Base-by-base conservation (phyloP, 2,888 invertebrate genomes). In the Dryomyza anilis region DNA sequence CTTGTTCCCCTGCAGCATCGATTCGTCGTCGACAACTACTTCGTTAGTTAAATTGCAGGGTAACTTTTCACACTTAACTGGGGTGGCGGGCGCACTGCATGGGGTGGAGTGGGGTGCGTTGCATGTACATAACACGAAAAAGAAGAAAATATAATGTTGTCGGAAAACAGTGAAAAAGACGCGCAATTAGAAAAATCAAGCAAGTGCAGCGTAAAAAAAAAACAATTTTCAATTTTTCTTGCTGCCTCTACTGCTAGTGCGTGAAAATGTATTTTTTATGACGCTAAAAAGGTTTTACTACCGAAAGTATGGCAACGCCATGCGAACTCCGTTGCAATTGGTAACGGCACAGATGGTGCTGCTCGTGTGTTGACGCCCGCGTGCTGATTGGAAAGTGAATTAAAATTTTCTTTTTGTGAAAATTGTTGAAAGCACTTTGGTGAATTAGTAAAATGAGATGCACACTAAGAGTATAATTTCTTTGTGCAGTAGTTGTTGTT, bases 21-120 rank as follows among this genome's bases (percentile, higher is more conserved):
- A n/a, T n/a, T 43, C 16, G 6, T 19, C 10, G 43, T 19, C 43
- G n/a, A 7, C 7, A 19, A 19, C 14, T 25, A n/a, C 50, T 50
- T 50, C 50, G 50, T 50, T 50, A 50, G 50, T 25, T 25, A 21
- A 50, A 50, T 50, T 50, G 50, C 25, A 27, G 50, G 23, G 14
- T 50, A 25, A 50, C 50, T 50, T 50, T 50, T 50, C 50, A 25
- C 50, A 50, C 50, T 50, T 50, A n/a, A 16, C 7, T 43, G 7
- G n/a, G n/a, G n/a, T n/a, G n/a, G n/a, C n/a, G n/a, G 19, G n/a
- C 16, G 16, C n/a, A 16, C 39, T 43, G 4, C 3, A n/a, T n/a
- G 16, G 16, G 2, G 16, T 43, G 5, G n/a, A 7, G 8, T n/a
- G 43, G 43, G 16, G 43, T 43, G 43, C 19, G 19, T 43, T 10